Evolutionary conservation across 2,888 invertebrate genomes (phyloP), one percentile per base, ranked within the genome.

Genomic region (Xylota segnis): DNA sequence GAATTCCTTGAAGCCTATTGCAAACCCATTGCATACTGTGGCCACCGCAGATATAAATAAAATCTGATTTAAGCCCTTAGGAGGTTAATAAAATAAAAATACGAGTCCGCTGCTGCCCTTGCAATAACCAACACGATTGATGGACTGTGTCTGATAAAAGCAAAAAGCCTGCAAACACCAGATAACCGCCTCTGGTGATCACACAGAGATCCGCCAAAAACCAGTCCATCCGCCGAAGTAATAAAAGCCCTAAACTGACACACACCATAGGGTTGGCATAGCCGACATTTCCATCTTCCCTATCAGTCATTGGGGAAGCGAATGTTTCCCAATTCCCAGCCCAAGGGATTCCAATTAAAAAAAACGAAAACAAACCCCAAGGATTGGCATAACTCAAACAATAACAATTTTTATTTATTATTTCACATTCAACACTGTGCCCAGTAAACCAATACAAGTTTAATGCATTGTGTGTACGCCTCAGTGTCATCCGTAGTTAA

Each of bases 401-500:
- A 72, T 72, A 79, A 72, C 63, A 56, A 56, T 71, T 71, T 78
- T 75, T 75, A 66, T 66, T 75, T 75, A 75, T 76, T 58, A 37
- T 79, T 71, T 29, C 65, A 72, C 72, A 79, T 79, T 79, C 79
- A 79, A 79, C 79, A 79, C 72, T 59, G 72, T 79, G 58, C 40
- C 18, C 29, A 45, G 65, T 65, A 65, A 65, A 59, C 79, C 79
- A 72, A 79, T 79, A 79, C 65, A 66, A 70, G 52, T 74, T 59
- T 71, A 84, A 81, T 81, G 74, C 63, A 84, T 71, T 79, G 58
- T 65, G 63, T 74, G 61, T 63, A 63, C 68, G 78, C 83, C 83
- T 58, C 65, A 58, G 81, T 75, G 75, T 79, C 70, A 75, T 81
- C 59, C 81, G 75, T 66, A 74, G 68, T 54, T 63, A 78, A 78